These are phyloP conservation scores for Andrena marginata DNA, from an alignment of 2,888 invertebrate species.

Conservation along the genomic window DNA sequence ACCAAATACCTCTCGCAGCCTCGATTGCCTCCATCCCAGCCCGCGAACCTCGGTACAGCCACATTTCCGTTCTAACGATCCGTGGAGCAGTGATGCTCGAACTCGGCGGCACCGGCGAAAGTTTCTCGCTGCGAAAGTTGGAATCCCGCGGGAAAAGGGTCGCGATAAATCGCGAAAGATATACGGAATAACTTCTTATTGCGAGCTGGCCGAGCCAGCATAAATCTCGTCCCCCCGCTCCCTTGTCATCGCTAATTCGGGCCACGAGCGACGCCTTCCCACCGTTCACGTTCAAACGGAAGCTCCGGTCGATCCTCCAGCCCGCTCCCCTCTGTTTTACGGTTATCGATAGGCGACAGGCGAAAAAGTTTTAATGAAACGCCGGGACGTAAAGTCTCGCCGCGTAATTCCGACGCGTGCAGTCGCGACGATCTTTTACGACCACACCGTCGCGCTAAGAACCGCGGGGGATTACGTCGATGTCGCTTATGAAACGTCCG, in stretches of 20 bases:
- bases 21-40: too few relatives aligned
- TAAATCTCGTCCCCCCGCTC: constrained; percentile 59
- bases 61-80: constrained; percentile 22
- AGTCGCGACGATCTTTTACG: constrained; percentile 16
- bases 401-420: not conserved
- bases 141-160: constrained; percentile 54
- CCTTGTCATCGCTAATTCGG: constrained; percentile 67
- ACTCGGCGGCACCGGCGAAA: constrained; percentile 50
- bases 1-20: too few relatives aligned
- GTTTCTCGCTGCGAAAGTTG: constrained; percentile 54
- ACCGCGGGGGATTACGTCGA: not conserved
- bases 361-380: constrained; percentile 44
- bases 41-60: too few relatives aligned
- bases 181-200: constrained; percentile 73
- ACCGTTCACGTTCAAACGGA: constrained; percentile 8
- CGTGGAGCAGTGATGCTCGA: constrained; percentile 53
- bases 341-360: constrained; percentile 9
- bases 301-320: not conserved
- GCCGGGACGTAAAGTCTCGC: constrained; percentile 3
- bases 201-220: constrained; percentile 43
- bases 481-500: too few relatives aligned
- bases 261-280: constrained; percentile 3
- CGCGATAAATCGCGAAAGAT: constrained; percentile 71
- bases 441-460: not conserved
- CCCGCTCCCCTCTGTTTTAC: not conserved